Evolutionary conservation across 2,888 invertebrate genomes (phyloP), one percentile per base, ranked within the genome.

Genomic region (Rhopalosiphum nymphaeae): DNA sequence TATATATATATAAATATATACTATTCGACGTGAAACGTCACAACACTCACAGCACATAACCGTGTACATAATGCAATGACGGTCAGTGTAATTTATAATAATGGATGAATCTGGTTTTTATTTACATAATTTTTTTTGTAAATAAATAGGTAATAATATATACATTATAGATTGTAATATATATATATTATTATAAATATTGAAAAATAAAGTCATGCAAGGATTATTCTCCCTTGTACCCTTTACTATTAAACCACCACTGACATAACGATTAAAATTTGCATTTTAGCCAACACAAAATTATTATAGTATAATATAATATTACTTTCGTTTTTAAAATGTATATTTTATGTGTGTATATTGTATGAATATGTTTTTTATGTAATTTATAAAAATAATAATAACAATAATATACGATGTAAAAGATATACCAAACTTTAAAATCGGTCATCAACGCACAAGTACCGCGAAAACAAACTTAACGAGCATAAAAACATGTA

Each of bases 401-500:
- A 78, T 21, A 36, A 78, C 78, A 36, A 36, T 78, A 78, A 78
- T 57, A 36, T 42, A 21, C 3, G 36, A 78, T 49, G 49, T 21
- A n/a, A 53, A 49, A n/a, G 29, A 87, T 49, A 49, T n/a, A 87
- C 13, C 25, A 25, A 29, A 61, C 25, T 92, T 57, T 44, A 25
- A 91, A 86, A 91, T n/a, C 86, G 46, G 56, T 26, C 57, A 11
- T 57, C n/a, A 56, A 26, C 36, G 21, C 46, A 26, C 36, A 26
- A 49, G 36, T 53, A 67, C 87, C 29, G 44, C 88, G 88, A 92
- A 88, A 61, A 61, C 61, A 46, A 49, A 87, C n/a, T 88, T 92
- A 53, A 92, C 88, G 88, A 88, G 87, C 88, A 53, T 36, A 49
- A 67, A 92, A 61, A 46, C 36, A 36, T 92, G 92, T 67, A 87